Evolutionary conservation across 1,140 invertebrate genomes (phyloP).

Genomic region (Zaprionus ornatus): DNA sequence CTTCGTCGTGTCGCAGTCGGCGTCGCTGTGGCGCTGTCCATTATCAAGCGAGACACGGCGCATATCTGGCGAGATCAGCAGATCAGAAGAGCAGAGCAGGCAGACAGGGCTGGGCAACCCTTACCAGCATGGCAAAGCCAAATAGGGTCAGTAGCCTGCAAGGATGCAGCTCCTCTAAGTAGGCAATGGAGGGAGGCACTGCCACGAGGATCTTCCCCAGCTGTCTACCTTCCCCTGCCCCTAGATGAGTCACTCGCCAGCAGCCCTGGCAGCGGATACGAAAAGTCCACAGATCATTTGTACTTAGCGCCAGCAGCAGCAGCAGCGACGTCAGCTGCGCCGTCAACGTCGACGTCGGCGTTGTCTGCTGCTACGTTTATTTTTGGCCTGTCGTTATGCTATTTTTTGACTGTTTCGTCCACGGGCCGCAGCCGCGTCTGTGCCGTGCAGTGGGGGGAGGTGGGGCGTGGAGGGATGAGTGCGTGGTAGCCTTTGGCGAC

Average conservation of each 20-base stretch:
- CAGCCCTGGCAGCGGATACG: slow-evolving; percentile 25
- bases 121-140: neutral
- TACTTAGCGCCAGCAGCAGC: slow-evolving; percentile 39
- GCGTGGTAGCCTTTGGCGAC: slow-evolving; percentile 1
- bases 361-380: slow-evolving; percentile 63
- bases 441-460: neutral
- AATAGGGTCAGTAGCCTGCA: neutral
- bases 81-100: slow-evolving; percentile 10
- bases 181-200: slow-evolving; percentile 32
- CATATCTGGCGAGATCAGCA: slow-evolving; percentile 50
- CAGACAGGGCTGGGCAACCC: neutral
- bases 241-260: slow-evolving; percentile 23
- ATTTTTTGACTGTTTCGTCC: slow-evolving; percentile 72
- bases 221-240: neutral
- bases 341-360: slow-evolving; percentile 16
- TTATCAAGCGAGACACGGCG: slow-evolving; percentile 58
- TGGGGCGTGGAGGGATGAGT: neutral
- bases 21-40: slow-evolving; percentile 44
- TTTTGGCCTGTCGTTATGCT: slow-evolving; percentile 65
- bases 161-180: slow-evolving; percentile 40
- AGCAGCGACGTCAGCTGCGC: slow-evolving; percentile 1
- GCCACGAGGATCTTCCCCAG: slow-evolving; percentile 1
- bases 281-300: slow-evolving; percentile 8
- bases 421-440: slow-evolving; percentile 36
- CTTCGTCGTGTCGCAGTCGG: slow-evolving; percentile 15